phyloP scores from a whole-genome alignment of 1,140 invertebrate species.

The Euura lappo region DNA sequence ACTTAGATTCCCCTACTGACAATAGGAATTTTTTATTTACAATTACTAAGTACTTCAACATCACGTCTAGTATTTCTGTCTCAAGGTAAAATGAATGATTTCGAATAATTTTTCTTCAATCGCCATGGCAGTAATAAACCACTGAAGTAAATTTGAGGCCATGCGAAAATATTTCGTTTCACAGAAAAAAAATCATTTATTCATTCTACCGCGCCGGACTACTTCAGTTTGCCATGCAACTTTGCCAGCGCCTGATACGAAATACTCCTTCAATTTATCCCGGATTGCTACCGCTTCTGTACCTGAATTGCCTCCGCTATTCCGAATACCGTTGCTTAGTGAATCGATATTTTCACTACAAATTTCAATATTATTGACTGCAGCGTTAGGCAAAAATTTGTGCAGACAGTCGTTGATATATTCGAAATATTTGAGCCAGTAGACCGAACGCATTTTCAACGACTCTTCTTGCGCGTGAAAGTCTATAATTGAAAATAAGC shows the following conservation, averaged over 20 bases:
- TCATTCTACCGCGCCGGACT: background rate
- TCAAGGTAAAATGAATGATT: no score
- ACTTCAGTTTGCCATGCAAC: background rate
- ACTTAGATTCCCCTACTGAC: no score
- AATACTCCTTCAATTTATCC: background rate
- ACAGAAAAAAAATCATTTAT: background rate
- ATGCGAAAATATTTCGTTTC: no score
- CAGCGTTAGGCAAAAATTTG: conserved; percentile 17
- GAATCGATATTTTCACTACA: background rate
- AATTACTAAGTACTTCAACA: no score
- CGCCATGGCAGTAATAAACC: no score
- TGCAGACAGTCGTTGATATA: conserved; percentile 21
- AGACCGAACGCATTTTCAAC: conserved; percentile 27
- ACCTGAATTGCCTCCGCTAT: background rate
- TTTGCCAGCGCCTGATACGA: background rate
- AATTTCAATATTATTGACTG: background rate
- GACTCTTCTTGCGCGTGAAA: conserved; percentile 21
- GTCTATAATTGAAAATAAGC: conserved; percentile 8
- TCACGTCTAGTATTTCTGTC: no score
- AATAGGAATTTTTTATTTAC: no score
- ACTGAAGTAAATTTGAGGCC: no score
- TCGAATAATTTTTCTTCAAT: no score
- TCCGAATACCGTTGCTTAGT: background rate
- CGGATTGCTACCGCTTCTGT: background rate
- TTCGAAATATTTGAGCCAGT: conserved; percentile 18